phyloP scores from a whole-genome alignment of 1,140 invertebrate species.

The Lucilia sericata region DNA sequence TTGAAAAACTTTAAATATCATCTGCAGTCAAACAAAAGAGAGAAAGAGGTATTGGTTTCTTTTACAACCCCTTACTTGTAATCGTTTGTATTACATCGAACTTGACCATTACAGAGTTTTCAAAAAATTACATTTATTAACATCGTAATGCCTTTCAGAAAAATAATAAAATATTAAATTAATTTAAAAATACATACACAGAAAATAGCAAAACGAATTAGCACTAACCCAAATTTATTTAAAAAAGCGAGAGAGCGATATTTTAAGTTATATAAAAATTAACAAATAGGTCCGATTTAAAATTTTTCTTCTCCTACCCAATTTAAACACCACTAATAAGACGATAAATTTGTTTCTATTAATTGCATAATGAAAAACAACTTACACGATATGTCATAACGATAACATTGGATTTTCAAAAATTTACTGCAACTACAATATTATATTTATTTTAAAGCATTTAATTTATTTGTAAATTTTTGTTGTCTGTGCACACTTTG shows the following conservation, averaged over 20 bases:
- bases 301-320: background rate
- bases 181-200: constrained; percentile 25
- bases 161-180: background rate
- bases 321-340: background rate
- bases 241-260: constrained; percentile 27
- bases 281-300: constrained; percentile 32
- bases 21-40: background rate
- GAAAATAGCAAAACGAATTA: constrained; percentile 35
- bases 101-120: constrained; percentile 14
- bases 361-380: background rate
- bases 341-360: background rate
- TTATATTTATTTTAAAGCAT: constrained; percentile 40
- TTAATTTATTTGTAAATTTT: constrained; percentile 38
- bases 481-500: constrained; percentile 19
- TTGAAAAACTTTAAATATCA: constrained; percentile 13
- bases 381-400: background rate
- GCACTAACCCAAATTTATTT: constrained; percentile 11
- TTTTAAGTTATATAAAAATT: constrained; percentile 27
- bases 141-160: background rate
- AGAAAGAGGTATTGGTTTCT: background rate
- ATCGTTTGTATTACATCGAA: background rate
- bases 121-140: background rate
- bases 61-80: background rate
- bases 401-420: constrained; percentile 5
- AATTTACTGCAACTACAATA: background rate